A percentile compares a stretch with the other conserved stretches of the same genome.
Conservation (phyloP, 2,797 vertebrate species). For the Platyrinchus mystaceus region DNA sequence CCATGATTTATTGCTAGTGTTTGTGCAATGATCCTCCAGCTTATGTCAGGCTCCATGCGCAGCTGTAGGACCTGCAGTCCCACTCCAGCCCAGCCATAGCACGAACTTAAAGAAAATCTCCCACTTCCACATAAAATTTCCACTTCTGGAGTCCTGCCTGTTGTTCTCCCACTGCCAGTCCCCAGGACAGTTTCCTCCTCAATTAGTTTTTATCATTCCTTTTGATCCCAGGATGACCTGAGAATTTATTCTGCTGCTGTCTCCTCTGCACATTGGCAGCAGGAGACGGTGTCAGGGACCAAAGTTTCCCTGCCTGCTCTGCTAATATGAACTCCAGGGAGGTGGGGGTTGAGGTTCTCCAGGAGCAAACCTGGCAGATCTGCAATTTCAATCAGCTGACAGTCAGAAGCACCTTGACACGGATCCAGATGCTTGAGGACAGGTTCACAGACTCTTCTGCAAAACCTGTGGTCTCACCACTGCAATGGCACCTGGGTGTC, state of each 20-base stretch:
- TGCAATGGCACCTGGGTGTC: rapidly evolving
- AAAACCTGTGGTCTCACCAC: neutral
- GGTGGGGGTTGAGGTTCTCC: neutral
- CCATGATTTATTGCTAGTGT: neutral
- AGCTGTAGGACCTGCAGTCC: neutral
- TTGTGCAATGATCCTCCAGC: neutral
- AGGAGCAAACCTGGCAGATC: neutral
- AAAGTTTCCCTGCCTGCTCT: neutral
- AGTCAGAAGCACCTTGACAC: rapidly evolving
- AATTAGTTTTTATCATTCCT: neutral
- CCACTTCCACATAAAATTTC: neutral
- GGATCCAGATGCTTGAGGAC: neutral
- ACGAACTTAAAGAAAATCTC: neutral
- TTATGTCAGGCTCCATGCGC: rapidly evolving
- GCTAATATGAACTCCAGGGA: neutral
- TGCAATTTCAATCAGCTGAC: neutral
- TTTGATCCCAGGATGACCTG: neutral
- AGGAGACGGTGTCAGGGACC: rapidly evolving
- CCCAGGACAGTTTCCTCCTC: neutral
- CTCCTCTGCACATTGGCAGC: neutral
- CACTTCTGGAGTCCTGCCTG: neutral
- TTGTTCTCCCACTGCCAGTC: neutral
- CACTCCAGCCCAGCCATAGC: neutral
- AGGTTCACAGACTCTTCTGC: neutral
- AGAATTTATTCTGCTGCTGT: neutral